Evolutionary conservation across 2,888 invertebrate species (phyloP).

Genomic region (Osedax frankpressi): DNA sequence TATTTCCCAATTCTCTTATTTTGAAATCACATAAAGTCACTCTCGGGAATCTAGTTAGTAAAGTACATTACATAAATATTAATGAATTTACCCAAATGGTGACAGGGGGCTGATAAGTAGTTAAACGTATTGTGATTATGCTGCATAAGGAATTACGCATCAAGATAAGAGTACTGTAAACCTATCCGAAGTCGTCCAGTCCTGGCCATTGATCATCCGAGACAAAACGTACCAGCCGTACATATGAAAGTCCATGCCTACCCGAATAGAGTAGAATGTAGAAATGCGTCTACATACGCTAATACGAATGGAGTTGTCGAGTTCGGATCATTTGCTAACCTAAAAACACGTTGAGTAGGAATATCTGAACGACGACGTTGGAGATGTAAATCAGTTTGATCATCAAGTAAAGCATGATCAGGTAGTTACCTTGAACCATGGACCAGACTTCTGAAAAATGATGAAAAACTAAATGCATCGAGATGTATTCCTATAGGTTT

Average conservation of each 20-base stretch:
- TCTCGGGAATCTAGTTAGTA: conserved; percentile 39
- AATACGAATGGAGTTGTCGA: too few species aligned
- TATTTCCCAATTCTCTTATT: conserved; percentile 42
- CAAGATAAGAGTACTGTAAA: too few species aligned
- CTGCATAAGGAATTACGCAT: too few species aligned
- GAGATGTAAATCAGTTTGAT: conserved; percentile 41
- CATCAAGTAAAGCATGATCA: conserved; percentile 46
- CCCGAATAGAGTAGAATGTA: not conserved
- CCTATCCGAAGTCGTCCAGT: conserved; percentile 21
- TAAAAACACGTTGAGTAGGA: conserved; percentile 48
- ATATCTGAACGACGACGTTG: conserved; percentile 48
- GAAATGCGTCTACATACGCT: conserved; percentile 27
- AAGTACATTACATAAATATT: too few species aligned
- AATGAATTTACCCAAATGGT: too few species aligned
- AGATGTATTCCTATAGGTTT: too few species aligned
- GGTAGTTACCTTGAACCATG: conserved; percentile 46
- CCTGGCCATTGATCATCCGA: conserved; percentile 16
- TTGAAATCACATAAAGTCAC: conserved; percentile 45
- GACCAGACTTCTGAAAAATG: conserved; percentile 29
- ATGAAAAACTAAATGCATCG: too few species aligned
- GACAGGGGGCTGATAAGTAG: too few species aligned
- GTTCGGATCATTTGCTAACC: conserved; percentile 37
- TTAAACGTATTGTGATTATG: too few species aligned
- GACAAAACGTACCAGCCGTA: conserved; percentile 6
- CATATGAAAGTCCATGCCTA: not conserved